These are phyloP conservation scores for Emmelina monodactyla DNA, from an alignment of 2,888 invertebrate species.

Conservation along the genomic window DNA sequence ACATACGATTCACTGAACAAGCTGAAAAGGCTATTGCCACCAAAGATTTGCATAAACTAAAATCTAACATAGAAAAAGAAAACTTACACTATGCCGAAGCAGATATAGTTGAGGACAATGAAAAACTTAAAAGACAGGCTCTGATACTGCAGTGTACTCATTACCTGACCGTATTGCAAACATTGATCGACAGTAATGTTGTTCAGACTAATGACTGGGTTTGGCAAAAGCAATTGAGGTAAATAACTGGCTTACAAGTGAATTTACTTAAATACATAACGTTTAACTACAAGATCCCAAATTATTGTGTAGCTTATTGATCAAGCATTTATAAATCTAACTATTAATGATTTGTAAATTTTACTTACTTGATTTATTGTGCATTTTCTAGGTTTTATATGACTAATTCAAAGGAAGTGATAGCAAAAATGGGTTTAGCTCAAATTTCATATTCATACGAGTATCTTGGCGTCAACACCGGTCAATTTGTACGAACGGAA, in stretches of 20 bases:
- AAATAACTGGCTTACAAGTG: too few species aligned
- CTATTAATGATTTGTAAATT: conserved; percentile 55
- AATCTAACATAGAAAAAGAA: conserved; percentile 57
- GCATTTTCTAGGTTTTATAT: background rate
- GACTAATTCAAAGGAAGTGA: conserved; percentile 63
- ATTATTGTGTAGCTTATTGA: too few species aligned
- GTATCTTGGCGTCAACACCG: conserved; percentile 93
- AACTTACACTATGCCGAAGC: conserved; percentile 55
- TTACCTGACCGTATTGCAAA: conserved; percentile 83
- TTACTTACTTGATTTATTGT: too few species aligned
- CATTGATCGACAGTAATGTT: conserved; percentile 74
- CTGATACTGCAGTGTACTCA: conserved; percentile 94
- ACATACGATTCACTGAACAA: conserved; percentile 83
- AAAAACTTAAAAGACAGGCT: conserved; percentile 88
- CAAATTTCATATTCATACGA: conserved; percentile 97
- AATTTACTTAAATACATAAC: too few species aligned
- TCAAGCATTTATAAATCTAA: background rate
- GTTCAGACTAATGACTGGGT: conserved; percentile 80
- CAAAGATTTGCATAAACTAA: conserved; percentile 67
- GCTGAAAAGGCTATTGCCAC: conserved; percentile 81
- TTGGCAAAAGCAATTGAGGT: conserved; percentile 95
- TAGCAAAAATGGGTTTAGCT: conserved; percentile 90
- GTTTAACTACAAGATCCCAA: too few species aligned
- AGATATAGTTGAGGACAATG: conserved; percentile 65
- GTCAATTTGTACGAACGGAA: conserved; percentile 94